Base-by-base conservation (phyloP, 2,888 invertebrate genomes). In the Agrotis clavis region DNA sequence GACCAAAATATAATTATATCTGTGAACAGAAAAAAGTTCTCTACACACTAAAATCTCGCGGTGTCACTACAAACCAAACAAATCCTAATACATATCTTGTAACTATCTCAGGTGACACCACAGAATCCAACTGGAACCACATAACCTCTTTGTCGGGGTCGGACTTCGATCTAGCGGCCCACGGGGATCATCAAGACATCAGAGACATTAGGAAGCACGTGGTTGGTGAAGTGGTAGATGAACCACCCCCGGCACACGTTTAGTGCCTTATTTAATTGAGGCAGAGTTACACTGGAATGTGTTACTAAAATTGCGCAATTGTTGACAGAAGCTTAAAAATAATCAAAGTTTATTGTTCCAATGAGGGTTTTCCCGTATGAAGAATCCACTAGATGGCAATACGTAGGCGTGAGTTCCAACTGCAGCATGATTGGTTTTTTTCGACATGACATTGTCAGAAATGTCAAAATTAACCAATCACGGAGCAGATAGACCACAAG, bases 81-180 rank as follows among this genome's bases (percentile, higher is more conserved):
- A 61, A 66, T 30, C 67, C n/a, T 76, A 74, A 80, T 14, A 77
- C 57, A 7, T 11, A 19, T 14, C 13, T 73, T 72, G 7, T 57
- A 64, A 56, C 74, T 50, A 54, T 5, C 51, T 51, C 77, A 92
- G 92, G 90, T 81, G 91, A 92, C 19, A 77, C 86, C 14, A 87
- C 89, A 2, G 94, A 93, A 67, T 87, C 93, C 0, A 92, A 93
- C 67, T 97, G 97, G 97, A 96, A 97, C 87, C 95, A 96, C 80
- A 93, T 97, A 56, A 95, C 94, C 25, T 97, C 97, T 6, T 90
- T 97, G 47, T 97, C 97, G 0, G 97, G 97, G 66, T 97, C 97
- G 1, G 97, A 97, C 85, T 97, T 97, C 90, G 97, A 97, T 91
- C 93, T 97, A 74, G 96, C 97, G 66, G 94, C 97, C 11, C 97